Conservation (phyloP, 1,140 invertebrate genomes). For the Oryzaephilus surinamensis region DNA sequence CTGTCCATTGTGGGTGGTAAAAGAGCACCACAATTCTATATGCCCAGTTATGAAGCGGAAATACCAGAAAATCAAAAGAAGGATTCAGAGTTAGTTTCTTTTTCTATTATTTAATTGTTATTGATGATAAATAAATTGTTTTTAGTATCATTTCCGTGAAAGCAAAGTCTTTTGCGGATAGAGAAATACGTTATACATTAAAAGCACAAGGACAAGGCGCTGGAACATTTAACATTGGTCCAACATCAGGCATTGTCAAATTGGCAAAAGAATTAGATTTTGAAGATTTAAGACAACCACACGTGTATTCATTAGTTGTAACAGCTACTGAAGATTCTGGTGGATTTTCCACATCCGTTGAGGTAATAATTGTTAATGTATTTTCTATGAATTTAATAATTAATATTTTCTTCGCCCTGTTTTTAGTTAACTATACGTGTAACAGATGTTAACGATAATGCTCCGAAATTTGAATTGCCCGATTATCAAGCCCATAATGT, state of each 20-base stretch:
- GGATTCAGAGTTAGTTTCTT: conserved; percentile 77
- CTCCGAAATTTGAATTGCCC: conserved; percentile 87
- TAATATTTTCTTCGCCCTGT: neutral
- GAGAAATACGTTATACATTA: conserved; percentile 86
- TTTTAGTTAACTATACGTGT: conserved; percentile 77
- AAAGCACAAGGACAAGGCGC: conserved; percentile 90
- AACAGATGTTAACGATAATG: conserved; percentile 92
- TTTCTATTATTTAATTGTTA: conserved; percentile 2
- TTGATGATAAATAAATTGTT: too few relatives aligned
- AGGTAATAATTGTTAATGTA: conserved; percentile 53
- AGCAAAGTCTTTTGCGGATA: conserved; percentile 90
- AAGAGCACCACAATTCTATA: conserved; percentile 87
- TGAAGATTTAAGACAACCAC: conserved; percentile 84
- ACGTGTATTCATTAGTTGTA: conserved; percentile 83
- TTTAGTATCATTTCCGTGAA: conserved; percentile 90
- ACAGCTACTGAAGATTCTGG: conserved; percentile 93
- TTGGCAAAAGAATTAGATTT: conserved; percentile 91
- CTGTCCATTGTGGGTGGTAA: conserved; percentile 89
- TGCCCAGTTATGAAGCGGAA: conserved; percentile 85
- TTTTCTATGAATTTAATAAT: neutral
- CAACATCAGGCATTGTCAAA: conserved; percentile 87
- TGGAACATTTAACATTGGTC: conserved; percentile 90
- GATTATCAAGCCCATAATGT: conserved; percentile 94
- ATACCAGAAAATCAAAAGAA: conserved; percentile 94
- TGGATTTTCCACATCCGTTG: conserved; percentile 88